These are phyloP conservation scores for Entelurus aequoreus DNA, from an alignment of 2,113 vertebrate species.

Conservation along the genomic window DNA sequence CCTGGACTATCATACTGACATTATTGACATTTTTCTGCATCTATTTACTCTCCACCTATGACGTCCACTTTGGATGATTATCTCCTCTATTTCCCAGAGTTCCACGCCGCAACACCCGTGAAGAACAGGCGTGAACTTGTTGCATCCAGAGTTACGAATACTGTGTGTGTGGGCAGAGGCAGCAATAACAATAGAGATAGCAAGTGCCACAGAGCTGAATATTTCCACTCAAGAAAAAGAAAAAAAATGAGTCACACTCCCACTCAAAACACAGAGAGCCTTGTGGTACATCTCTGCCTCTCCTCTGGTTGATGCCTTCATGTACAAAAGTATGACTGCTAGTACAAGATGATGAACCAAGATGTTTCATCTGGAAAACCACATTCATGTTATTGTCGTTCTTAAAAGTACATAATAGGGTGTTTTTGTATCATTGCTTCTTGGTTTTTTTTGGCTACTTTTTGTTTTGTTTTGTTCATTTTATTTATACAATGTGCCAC, in stretches of 20 bases:
- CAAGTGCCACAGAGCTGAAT: conserved; percentile 58
- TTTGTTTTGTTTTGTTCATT: no score
- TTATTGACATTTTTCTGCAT: conserved; percentile 20
- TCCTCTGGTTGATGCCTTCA: conserved; percentile 20
- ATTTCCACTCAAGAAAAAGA: conserved; percentile 65
- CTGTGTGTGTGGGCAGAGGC: conserved; percentile 60
- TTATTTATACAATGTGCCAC: no score
- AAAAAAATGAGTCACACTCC: conserved; percentile 66
- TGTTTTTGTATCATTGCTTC: no score
- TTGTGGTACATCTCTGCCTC: conserved; percentile 44
- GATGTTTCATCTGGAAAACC: background rate
- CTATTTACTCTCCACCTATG: conserved; percentile 21
- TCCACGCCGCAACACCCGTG: conserved; percentile 32
- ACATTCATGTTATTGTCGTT: no score
- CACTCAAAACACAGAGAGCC: conserved; percentile 62
- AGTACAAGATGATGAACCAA: conserved; percentile 9
- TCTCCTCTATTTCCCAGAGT: conserved; percentile 54
- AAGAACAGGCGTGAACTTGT: conserved; percentile 57
- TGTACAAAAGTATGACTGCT: conserved; percentile 1
- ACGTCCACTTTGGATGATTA: conserved; percentile 29
- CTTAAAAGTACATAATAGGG: no score
- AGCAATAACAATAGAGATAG: conserved; percentile 63
- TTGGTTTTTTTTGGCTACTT: no score
- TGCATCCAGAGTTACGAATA: conserved; percentile 62
- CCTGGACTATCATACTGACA: conserved; percentile 15